A percentile compares a stretch with the other conserved stretches of the same genome.
phyloP scores from a whole-genome alignment of 2,113 vertebrate genomes.

The Catharus bicknelli region DNA sequence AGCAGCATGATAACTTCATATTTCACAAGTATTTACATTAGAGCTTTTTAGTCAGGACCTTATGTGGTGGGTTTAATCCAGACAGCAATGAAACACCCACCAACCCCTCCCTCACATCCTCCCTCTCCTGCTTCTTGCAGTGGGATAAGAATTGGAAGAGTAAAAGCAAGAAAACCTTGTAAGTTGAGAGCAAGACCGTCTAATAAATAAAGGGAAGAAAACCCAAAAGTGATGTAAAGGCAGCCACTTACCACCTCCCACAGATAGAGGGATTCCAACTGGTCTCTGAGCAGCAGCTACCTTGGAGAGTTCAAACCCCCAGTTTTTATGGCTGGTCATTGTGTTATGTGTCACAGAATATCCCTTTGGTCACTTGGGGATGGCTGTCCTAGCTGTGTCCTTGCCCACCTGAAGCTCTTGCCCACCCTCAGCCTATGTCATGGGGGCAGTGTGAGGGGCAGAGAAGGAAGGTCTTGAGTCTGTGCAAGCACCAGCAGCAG shows the following conservation, averaged over 20 bases:
- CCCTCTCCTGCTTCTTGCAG: not conserved
- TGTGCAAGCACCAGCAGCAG: not conserved
- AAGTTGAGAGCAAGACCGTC: not conserved
- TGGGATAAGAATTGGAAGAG: not conserved
- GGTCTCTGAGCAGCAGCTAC: not conserved
- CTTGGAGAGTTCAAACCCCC: not conserved
- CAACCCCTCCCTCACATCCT: rapidly evolving
- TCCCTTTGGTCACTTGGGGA: not conserved
- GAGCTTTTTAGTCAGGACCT: not conserved
- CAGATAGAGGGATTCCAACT: not conserved
- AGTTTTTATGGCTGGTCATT: not conserved
- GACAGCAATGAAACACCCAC: not conserved
- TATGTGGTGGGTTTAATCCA: not conserved
- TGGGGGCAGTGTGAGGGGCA: not conserved
- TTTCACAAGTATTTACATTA: not conserved
- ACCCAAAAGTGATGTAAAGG: not conserved
- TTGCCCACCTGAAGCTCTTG: not conserved
- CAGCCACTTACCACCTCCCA: not conserved
- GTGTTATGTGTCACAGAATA: not conserved
- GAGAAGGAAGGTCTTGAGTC: not conserved
- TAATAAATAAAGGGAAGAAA: not conserved
- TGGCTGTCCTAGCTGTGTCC: not conserved
- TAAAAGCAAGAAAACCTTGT: not conserved
- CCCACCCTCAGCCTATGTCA: not conserved
- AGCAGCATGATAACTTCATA: not conserved